Evolutionary conservation across 2,113 vertebrate genomes (phyloP).

Genomic region (Struthio camelus): DNA sequence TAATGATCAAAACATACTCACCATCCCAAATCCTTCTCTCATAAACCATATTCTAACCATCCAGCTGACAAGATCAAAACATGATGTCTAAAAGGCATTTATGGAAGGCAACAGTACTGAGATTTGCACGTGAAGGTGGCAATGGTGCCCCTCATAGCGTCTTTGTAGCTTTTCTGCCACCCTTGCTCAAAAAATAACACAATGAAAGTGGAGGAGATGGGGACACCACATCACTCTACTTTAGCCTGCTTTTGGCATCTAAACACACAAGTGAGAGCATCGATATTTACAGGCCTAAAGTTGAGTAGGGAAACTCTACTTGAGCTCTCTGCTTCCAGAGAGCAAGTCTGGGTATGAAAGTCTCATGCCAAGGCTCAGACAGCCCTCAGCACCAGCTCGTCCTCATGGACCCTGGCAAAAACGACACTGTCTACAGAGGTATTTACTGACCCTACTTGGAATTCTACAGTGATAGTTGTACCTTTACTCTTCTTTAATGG

Average conservation of each 20-base stretch:
- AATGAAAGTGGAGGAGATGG: not conserved
- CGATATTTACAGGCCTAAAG: not conserved
- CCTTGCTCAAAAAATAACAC: fast-evolving
- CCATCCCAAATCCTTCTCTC: not conserved
- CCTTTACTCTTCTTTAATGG: not conserved
- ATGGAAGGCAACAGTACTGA: not conserved
- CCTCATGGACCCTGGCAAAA: not conserved
- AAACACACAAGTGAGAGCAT: not conserved
- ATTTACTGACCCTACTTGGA: not conserved
- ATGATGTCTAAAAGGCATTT: not conserved
- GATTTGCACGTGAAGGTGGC: not conserved
- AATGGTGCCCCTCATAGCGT: not conserved
- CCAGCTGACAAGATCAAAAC: not conserved
- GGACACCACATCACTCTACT: not conserved
- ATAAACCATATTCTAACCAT: not conserved
- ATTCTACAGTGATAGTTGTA: not conserved
- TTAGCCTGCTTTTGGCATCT: not conserved
- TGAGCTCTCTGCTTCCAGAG: not conserved
- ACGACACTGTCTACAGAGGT: not conserved
- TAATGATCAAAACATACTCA: not conserved
- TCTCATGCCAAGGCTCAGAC: not conserved
- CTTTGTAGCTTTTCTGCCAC: not conserved
- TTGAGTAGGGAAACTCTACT: not conserved
- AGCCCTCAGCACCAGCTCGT: not conserved
- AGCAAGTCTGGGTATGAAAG: not conserved